Conservation (phyloP, 2,888 invertebrate species). For the Macrosoma leucophasiata region DNA sequence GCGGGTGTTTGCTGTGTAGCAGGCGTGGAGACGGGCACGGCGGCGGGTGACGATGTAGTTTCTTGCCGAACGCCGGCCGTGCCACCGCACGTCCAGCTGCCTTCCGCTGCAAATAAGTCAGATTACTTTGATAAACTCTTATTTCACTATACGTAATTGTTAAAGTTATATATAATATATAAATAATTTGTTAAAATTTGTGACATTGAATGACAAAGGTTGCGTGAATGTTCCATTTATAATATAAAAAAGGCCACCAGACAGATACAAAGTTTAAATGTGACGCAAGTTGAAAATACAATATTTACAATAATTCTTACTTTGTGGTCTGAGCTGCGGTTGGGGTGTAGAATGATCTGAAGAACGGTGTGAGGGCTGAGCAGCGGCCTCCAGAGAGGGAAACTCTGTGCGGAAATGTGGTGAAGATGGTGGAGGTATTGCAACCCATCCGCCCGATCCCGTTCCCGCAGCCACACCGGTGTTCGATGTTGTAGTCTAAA, state of each 20-base stretch:
- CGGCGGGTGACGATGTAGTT: conserved; percentile 71
- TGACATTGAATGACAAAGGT: too few species aligned
- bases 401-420: conserved; percentile 98
- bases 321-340: conserved; percentile 69
- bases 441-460: conserved; percentile 64
- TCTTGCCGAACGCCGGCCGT: conserved; percentile 78
- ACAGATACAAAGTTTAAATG: too few species aligned
- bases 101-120: conserved; percentile 82
- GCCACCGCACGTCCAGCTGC: conserved; percentile 92
- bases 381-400: conserved; percentile 84
- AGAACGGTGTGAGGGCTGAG: conserved; percentile 78
- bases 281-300: background rate
- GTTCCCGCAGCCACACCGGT: conserved; percentile 77
- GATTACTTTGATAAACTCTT: too few species aligned
- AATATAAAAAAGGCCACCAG: too few species aligned
- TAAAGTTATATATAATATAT: too few species aligned
- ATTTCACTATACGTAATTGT: too few species aligned
- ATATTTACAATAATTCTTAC: conserved; percentile 34
- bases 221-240: too few species aligned
- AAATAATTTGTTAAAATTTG: too few species aligned
- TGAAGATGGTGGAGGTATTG: conserved; percentile 81
- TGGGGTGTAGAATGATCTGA: conserved; percentile 57
- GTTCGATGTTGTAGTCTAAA: conserved; percentile 74
- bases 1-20: conserved; percentile 79
- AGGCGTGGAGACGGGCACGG: conserved; percentile 66